Evolutionary conservation across 2,888 invertebrate species (phyloP), one percentile per base, ranked within the genome.

Genomic region (Trachelus stipa): DNA sequence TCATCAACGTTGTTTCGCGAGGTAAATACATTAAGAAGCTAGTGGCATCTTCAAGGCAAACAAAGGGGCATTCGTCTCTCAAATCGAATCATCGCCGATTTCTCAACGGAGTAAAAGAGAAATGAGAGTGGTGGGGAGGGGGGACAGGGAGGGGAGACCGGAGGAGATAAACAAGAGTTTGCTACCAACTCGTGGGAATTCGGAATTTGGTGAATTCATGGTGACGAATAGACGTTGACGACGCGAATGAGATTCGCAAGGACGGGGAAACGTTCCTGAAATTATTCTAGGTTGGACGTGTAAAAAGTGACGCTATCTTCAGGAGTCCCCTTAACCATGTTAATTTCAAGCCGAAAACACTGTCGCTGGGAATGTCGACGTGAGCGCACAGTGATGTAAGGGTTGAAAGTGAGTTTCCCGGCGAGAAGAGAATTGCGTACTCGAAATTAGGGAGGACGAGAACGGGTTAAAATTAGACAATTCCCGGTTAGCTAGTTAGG

Each of bases 41-140:
- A 31, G 69, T 73, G 68, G n/a, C 34, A 35, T 56, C 35, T 30
- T 81, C 81, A 80, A 82, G 83, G 83, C 82, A 85, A 86, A 87
- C 85, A 87, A 87, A 85, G 84, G 56, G 84, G 80, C 82, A 82
- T 78, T 81, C 81, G 83, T 81, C 84, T 84, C 83, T 85, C 81
- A 86, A 87, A 86, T 87, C 87, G 84, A 86, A 86, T 87, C 84
- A 85, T 82, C 82, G 75, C 23, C 56, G 9, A 56, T 56, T 56
- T 56, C 56, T 56, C 56, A 23, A 56, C 23, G 56, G 1, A 9
- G 23, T 9, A 56, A 56, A 56, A 56, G 56, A 56, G 56, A 56
- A 6, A 56, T 3, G 15, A 56, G 56, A 56, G 56, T 9, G 15
- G 6, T 0, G 6, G 23, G 2, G 6, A 4, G 37, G 4, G 37